Evolutionary conservation across 2,797 vertebrate species (phyloP).

Genomic region (Rhinogobio ventralis): DNA sequence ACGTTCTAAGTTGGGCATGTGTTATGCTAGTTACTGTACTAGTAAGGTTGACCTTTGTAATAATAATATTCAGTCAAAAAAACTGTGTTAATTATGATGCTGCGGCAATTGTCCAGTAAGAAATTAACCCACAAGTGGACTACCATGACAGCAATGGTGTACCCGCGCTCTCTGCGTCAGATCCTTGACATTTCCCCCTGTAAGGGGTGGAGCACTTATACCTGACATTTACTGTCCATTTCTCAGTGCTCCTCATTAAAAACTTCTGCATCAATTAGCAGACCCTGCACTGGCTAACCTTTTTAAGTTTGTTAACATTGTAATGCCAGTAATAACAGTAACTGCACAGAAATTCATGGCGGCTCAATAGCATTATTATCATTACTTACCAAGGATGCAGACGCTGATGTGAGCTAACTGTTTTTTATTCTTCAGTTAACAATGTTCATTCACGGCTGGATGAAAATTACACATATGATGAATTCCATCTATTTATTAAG

Average conservation of each 20-base stretch:
- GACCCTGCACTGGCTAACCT: conserved; percentile 70
- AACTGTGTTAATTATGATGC: conserved; percentile 73
- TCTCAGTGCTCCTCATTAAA: conserved; percentile 64
- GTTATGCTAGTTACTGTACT: neutral
- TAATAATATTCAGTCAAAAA: conserved; percentile 67
- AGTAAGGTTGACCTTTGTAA: conserved; percentile 62
- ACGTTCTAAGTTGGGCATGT: neutral
- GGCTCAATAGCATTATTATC: neutral
- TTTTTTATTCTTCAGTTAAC: neutral
- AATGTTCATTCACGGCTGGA: neutral
- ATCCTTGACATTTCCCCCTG: conserved; percentile 66
- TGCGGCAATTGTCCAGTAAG: conserved; percentile 57
- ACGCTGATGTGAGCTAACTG: neutral
- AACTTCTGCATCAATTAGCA: conserved; percentile 74
- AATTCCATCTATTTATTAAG: conserved; percentile 37
- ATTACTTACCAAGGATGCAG: neutral
- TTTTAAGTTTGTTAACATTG: conserved; percentile 63
- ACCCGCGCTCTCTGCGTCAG: conserved; percentile 17
- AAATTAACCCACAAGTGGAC: conserved; percentile 62
- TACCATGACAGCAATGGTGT: conserved; percentile 37
- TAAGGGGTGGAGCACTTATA: conserved; percentile 54
- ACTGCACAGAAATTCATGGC: neutral
- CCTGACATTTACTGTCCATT: conserved; percentile 71
- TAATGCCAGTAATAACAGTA: conserved; percentile 48
- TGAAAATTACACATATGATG: neutral